phyloP scores from a whole-genome alignment of 2,888 invertebrate genomes.

The Gymnosoma rotundatum region DNA sequence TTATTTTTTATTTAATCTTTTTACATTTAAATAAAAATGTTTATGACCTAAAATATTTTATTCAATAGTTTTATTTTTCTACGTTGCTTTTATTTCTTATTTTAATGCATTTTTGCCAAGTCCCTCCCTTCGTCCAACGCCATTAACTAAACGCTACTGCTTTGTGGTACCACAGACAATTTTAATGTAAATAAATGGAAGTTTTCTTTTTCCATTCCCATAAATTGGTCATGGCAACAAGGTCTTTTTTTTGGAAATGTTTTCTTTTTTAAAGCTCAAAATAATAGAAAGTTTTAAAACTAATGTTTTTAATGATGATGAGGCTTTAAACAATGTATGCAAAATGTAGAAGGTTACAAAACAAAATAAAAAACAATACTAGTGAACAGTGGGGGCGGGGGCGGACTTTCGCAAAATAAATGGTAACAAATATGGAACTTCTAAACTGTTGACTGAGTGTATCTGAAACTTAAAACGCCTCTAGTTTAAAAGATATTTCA shows the following conservation, averaged over 20 bases:
- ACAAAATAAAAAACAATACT: no score
- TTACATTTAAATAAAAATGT: slow-evolving; percentile 40
- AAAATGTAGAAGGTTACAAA: no score
- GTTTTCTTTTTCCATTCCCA: slow-evolving; percentile 11
- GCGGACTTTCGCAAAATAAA: no score
- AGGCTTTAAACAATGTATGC: no score
- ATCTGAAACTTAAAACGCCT: no score
- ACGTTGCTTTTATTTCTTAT: background rate
- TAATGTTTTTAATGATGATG: no score
- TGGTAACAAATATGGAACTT: no score
- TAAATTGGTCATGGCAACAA: slow-evolving; percentile 4
- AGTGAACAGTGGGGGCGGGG: no score
- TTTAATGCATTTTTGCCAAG: slow-evolving; percentile 36
- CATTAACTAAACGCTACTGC: background rate
- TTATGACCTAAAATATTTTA: slow-evolving; percentile 48
- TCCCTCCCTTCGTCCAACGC: background rate
- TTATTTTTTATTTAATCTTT: slow-evolving; percentile 24
- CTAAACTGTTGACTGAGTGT: no score
- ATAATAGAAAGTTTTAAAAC: background rate
- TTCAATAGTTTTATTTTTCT: background rate
- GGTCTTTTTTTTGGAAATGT: background rate
- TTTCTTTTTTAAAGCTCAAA: background rate
- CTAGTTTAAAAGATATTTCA: no score
- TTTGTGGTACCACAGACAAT: slow-evolving; percentile 9
- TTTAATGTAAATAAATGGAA: slow-evolving; percentile 28